Evolutionary conservation across 2,888 invertebrate genomes (phyloP), one percentile per base, ranked within the genome.

Genomic region (Eumacrocentrus americanus): DNA sequence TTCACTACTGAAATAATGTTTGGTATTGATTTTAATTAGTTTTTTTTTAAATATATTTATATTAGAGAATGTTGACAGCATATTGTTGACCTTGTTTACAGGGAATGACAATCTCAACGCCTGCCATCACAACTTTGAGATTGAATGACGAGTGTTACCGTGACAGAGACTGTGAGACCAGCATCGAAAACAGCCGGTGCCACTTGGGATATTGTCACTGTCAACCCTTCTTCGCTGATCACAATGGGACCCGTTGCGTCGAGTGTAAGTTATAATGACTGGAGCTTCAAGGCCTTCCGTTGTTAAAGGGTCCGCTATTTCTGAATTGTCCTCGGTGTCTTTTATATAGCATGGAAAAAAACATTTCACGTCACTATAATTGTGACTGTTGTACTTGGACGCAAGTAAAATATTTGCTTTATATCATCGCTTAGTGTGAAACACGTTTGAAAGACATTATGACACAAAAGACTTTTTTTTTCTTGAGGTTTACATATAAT

Each of bases 201-300:
- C 81, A 84, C 67, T 82, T 84, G 74, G 92, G 92, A 69, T 84
- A 86, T 67, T 94, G 94, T 83, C 86, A 88, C 61, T 94, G 94
- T 81, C 88, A 89, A 79, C 90, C 92, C 29, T 93, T 91, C 82
- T 92, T 87, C 81, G 92, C 93, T 34, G 86, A 86, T 77, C 88
- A 89, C 79, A 91, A 94, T 82, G 86, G 86, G 72, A 89, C 91
- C 61, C 86, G 86, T 64, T 94, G 94, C 82, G 84, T 94, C 71
- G 91, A 91, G 85, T 92, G 94, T 94, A 84, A 90, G 78, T 70
- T 44, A 18, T 40, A 40, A 40, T 40, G 16, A 16, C 44, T 12
- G 44, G 6, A 44, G 16, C 44, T 6, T 29, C 29, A 29, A 29
- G 29, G 29, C 29, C 29, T 29, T 29, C 5, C 16, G 23, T 46